Conservation (phyloP, 2,888 invertebrate species). For the Drosophila suboccidentalis region DNA sequence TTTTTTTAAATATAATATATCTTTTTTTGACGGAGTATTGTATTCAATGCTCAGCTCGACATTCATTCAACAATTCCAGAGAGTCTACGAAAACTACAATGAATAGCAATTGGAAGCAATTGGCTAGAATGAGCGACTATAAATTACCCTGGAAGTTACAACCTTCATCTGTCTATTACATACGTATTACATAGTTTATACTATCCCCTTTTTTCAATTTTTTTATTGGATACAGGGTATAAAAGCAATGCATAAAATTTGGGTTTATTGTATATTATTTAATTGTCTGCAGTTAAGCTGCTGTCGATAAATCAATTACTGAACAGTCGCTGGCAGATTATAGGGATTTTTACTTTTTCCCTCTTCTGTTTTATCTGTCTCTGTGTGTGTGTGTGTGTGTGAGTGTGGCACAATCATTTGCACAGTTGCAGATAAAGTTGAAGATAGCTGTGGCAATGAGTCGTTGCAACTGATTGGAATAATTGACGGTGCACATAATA, state of each 20-base stretch:
- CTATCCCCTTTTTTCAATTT: not conserved
- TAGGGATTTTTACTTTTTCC: constrained; percentile 36
- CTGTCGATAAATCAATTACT: constrained; percentile 74
- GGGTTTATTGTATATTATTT: constrained; percentile 53
- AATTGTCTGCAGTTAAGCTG: constrained; percentile 60
- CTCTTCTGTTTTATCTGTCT: not conserved
- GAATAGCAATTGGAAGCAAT: too few relatives aligned
- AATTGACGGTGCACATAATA: constrained; percentile 66
- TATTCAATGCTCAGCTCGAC: not conserved
- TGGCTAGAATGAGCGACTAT: too few relatives aligned
- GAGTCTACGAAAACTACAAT: not conserved
- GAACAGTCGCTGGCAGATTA: constrained; percentile 67
- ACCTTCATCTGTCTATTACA: too few relatives aligned
- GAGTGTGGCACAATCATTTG: constrained; percentile 14
- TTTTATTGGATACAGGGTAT: not conserved
- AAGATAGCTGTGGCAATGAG: constrained; percentile 40
- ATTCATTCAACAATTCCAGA: not conserved
- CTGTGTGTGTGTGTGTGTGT: constrained; percentile 3
- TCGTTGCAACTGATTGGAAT: constrained; percentile 25
- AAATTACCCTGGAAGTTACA: not conserved
- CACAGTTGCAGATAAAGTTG: constrained; percentile 54
- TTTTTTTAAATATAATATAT: too few relatives aligned
- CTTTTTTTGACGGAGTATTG: too few relatives aligned
- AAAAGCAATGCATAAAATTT: constrained; percentile 26
- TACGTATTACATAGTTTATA: too few relatives aligned